Conservation (phyloP, 2,113 vertebrate genomes). For the Pontoporia blainvillei region DNA sequence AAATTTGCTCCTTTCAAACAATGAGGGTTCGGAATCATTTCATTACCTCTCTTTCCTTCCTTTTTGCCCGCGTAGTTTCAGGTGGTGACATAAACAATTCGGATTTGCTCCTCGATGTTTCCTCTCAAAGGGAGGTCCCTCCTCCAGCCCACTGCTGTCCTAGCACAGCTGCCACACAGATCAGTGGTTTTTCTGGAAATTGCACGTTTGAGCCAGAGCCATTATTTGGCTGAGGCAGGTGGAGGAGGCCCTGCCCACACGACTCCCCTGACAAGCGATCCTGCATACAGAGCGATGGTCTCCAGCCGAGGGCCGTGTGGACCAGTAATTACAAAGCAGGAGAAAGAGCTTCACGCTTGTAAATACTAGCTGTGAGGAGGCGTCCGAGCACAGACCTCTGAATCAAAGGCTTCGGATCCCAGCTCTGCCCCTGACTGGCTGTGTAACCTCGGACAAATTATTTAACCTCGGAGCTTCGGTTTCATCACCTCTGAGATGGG, state of each 20-base stretch:
- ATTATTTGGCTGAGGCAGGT: background rate
- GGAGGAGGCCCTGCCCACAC: background rate
- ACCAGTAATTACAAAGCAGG: background rate
- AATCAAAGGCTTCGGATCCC: background rate
- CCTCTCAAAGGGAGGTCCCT: background rate
- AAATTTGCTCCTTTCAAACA: background rate
- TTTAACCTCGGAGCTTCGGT: background rate
- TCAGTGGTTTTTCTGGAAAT: background rate
- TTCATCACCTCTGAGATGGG: background rate
- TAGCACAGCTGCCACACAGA: background rate
- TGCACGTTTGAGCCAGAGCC: background rate
- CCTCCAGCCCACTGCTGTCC: accelerated
- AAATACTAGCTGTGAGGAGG: background rate
- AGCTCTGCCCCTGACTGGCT: background rate
- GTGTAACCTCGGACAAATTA: background rate
- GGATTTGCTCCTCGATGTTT: background rate
- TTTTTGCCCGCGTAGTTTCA: background rate
- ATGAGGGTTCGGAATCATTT: background rate
- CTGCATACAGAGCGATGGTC: background rate
- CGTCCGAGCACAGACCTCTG: accelerated
- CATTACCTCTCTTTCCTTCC: background rate
- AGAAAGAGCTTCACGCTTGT: too few relatives aligned
- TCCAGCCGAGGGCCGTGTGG: accelerated
- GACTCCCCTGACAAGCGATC: background rate
- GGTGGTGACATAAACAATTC: background rate